Evolutionary conservation across 2,797 vertebrate genomes (phyloP).

Genomic region (Micrastur ruficollis): DNA sequence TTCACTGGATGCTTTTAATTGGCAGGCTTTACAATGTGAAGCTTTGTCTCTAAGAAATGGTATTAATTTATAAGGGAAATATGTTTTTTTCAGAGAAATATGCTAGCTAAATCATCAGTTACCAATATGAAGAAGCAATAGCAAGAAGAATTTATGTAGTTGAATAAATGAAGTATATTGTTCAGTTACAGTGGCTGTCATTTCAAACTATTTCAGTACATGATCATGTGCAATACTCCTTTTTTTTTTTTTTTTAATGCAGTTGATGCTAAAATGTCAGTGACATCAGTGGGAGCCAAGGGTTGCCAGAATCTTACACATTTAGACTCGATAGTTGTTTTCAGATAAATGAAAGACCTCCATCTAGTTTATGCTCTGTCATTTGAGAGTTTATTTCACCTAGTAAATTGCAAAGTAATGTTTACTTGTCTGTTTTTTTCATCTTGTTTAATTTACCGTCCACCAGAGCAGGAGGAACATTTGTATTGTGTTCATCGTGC

Average conservation of each 20-base stretch:
- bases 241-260: not conserved
- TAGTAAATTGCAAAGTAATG: not conserved
- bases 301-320: not conserved
- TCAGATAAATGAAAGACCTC: not conserved
- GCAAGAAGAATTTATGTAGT: not conserved
- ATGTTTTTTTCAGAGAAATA: not conserved
- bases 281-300: not conserved
- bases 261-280: not conserved
- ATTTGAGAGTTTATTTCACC: not conserved
- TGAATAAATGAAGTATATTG: not conserved
- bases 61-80: not conserved
- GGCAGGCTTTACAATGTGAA: not conserved
- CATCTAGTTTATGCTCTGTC: not conserved
- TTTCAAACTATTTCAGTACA: not conserved
- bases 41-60: not conserved
- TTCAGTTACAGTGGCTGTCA: not conserved
- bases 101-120: not conserved
- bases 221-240: not conserved
- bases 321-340: not conserved
- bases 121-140: not conserved
- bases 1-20: not conserved
- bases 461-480: not conserved
- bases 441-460: not conserved
- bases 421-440: not conserved
- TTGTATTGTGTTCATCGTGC: fast-evolving